Conservation (phyloP, 2,797 vertebrate species). For the Agapornis canus region DNA sequence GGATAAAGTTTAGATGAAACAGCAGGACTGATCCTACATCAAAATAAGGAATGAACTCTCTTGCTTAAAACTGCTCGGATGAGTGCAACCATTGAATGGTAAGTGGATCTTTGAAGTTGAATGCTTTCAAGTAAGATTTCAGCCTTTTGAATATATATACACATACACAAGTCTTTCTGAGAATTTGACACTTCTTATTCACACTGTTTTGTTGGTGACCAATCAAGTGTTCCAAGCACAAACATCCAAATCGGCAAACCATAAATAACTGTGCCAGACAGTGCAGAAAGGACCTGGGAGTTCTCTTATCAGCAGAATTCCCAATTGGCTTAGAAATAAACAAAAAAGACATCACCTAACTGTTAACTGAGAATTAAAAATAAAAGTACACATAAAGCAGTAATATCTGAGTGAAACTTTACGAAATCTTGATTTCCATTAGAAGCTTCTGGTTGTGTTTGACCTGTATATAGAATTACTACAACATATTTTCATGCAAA, state of each 20-base stretch:
- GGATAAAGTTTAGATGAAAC: background rate
- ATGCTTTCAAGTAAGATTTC: background rate
- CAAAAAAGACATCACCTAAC: background rate
- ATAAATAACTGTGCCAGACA: background rate
- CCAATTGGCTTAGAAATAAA: background rate
- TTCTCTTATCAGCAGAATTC: background rate
- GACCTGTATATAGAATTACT: background rate
- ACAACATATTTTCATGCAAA: background rate
- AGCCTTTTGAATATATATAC: background rate
- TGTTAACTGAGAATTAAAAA: background rate
- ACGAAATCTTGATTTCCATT: background rate
- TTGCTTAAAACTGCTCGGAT: background rate
- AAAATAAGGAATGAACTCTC: constrained; percentile 14
- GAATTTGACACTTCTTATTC: background rate
- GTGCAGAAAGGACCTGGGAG: background rate
- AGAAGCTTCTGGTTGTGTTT: background rate
- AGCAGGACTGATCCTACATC: background rate
- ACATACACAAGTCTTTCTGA: background rate
- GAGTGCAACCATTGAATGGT: background rate
- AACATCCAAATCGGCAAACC: background rate
- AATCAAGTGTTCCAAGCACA: background rate
- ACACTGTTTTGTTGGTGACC: background rate
- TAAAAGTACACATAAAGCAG: background rate
- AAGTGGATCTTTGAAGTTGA: background rate
- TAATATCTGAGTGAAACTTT: background rate